A percentile compares a stretch with the other conserved stretches of the same genome.
phyloP scores from a whole-genome alignment of 2,797 vertebrate species.

The Echiichthys vipera region DNA sequence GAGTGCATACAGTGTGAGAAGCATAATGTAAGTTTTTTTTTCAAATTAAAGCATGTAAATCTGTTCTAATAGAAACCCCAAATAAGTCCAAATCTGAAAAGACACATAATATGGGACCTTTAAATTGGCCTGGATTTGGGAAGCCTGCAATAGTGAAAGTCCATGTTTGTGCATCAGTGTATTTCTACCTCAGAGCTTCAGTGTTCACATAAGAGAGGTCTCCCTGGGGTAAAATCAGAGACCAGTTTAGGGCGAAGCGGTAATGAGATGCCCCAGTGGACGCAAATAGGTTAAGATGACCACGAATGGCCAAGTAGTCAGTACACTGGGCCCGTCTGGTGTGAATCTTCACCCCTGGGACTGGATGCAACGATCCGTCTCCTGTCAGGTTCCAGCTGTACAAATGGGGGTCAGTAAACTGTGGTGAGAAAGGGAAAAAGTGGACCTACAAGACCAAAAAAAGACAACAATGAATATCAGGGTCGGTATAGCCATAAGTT shows the following conservation, averaged over 20 bases:
- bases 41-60: no score
- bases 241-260: constrained; percentile 95
- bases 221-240: constrained; percentile 90
- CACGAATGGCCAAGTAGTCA: constrained; percentile 90
- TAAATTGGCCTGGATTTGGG: neutral
- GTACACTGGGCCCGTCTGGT: constrained; percentile 90
- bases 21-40: no score
- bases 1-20: no score
- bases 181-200: constrained; percentile 84
- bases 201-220: constrained; percentile 84
- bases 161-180: constrained; percentile 8
- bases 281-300: constrained; percentile 86
- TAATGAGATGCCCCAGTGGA: constrained; percentile 90
- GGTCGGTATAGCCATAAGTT: neutral
- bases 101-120: no score
- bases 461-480: constrained; percentile 9
- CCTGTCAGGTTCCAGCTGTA: constrained; percentile 96
- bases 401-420: constrained; percentile 91
- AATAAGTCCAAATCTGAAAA: no score
- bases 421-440: constrained; percentile 89
- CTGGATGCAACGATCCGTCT: constrained; percentile 85
- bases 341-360: constrained; percentile 87
- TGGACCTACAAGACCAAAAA: constrained; percentile 85
- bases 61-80: no score
- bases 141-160: neutral